Conservation (phyloP, 2,888 invertebrate genomes). For the Neria commutata region DNA sequence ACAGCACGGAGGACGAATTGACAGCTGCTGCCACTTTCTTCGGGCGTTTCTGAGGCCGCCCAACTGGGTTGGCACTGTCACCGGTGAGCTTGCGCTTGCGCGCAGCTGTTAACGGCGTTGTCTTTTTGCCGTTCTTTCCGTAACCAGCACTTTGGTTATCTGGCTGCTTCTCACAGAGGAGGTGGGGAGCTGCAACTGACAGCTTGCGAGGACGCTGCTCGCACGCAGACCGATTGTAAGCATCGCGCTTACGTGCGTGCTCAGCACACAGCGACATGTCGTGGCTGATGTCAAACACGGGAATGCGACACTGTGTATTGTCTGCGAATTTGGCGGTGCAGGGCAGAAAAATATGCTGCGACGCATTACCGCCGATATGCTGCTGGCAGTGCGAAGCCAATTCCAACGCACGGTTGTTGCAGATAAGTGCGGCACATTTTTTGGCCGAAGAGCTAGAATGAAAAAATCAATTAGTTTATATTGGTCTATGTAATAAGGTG, state of each 20-base stretch:
- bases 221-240: slow-evolving; percentile 72
- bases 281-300: slow-evolving; percentile 78
- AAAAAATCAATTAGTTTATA: background rate
- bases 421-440: slow-evolving; percentile 49
- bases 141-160: slow-evolving; percentile 12
- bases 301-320: slow-evolving; percentile 77
- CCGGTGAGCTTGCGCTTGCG: slow-evolving; percentile 46
- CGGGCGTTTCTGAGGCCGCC: slow-evolving; percentile 65
- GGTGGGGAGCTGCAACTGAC: too few species aligned
- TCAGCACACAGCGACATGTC: slow-evolving; percentile 85
- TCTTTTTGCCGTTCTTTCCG: slow-evolving; percentile 8
- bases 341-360: slow-evolving; percentile 81
- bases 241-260: slow-evolving; percentile 84
- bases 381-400: slow-evolving; percentile 78
- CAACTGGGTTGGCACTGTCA: slow-evolving; percentile 45
- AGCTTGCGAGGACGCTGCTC: slow-evolving; percentile 74
- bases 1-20: slow-evolving; percentile 4
- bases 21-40: slow-evolving; percentile 59
- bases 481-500: background rate
- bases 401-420: slow-evolving; percentile 53
- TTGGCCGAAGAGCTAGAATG: slow-evolving; percentile 43
- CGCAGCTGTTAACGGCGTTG: slow-evolving; percentile 11
- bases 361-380: slow-evolving; percentile 84
- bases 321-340: slow-evolving; percentile 82
- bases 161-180: too few species aligned